Conservation (phyloP, 2,113 vertebrate genomes). For the zebrafish (Danio rerio) region DNA sequence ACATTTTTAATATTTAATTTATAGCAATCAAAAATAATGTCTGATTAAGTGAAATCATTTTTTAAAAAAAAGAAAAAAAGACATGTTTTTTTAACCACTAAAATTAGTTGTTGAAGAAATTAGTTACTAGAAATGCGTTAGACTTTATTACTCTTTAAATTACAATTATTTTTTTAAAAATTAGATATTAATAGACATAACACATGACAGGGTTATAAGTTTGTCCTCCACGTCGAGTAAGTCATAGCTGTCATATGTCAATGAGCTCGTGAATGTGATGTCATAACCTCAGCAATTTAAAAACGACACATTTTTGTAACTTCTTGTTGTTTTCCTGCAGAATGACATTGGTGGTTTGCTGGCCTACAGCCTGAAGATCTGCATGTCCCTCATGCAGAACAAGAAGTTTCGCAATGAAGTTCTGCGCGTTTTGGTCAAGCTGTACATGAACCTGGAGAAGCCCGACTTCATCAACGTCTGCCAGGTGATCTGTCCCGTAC, state of each 20-base stretch:
- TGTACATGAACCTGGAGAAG: constrained; percentile 99
- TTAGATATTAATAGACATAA: too few species aligned
- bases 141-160: too few species aligned
- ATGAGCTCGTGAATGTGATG: background rate
- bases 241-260: background rate
- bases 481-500: constrained; percentile 80
- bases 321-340: constrained; percentile 71
- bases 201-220: too few species aligned
- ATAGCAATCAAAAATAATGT: too few species aligned
- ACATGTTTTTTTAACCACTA: too few species aligned
- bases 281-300: background rate
- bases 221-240: too few species aligned
- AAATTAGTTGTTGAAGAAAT: too few species aligned
- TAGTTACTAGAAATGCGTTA: too few species aligned
- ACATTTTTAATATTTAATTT: too few species aligned
- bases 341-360: constrained; percentile 95
- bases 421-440: constrained; percentile 93
- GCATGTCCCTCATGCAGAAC: constrained; percentile 99
- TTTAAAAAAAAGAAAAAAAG: too few species aligned
- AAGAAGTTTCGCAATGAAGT: constrained; percentile 98
- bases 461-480: constrained; percentile 99
- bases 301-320: background rate
- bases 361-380: constrained; percentile 98
- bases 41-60: too few species aligned
- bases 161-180: too few species aligned